phyloP scores from a whole-genome alignment of 1,140 invertebrate genomes.

The Brachionus paranguensis region DNA sequence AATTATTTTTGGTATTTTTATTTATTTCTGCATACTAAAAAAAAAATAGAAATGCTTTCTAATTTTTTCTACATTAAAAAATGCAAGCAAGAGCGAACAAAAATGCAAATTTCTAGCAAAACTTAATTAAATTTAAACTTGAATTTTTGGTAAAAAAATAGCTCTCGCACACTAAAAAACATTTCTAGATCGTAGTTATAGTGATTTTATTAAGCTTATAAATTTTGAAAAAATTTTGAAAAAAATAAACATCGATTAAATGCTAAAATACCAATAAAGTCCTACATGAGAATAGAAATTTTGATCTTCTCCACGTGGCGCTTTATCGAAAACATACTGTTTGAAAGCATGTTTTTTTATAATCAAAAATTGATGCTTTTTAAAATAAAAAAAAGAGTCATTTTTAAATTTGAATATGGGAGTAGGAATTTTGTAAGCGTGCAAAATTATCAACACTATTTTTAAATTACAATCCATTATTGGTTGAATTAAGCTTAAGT shows the following conservation, averaged over 20 bases:
- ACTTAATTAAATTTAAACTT: constrained; percentile 17
- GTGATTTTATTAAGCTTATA: constrained; percentile 13
- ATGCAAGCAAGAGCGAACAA: not conserved
- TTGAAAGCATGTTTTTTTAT: not conserved
- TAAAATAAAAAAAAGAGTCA: not conserved
- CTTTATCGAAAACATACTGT: not conserved
- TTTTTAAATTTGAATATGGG: not conserved
- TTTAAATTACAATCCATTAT: not conserved
- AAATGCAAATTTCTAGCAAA: constrained; percentile 8
- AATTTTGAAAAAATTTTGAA: not conserved
- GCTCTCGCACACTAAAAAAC: not conserved
- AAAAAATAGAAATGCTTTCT: not conserved
- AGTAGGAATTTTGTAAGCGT: not conserved
- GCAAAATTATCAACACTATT: not conserved
- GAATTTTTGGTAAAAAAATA: not conserved
- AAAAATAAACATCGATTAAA: not conserved
- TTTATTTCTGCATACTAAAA: not conserved
- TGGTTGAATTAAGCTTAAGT: not conserved
- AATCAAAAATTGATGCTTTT: not conserved
- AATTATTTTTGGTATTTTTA: not conserved
- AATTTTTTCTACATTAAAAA: not conserved
- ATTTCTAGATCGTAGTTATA: constrained; percentile 13
- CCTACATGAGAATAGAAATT: not conserved
- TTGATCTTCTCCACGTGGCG: not conserved
- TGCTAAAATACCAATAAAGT: not conserved